Conservation (phyloP, 1,140 invertebrate genomes). For the Drosophila nasuta region DNA sequence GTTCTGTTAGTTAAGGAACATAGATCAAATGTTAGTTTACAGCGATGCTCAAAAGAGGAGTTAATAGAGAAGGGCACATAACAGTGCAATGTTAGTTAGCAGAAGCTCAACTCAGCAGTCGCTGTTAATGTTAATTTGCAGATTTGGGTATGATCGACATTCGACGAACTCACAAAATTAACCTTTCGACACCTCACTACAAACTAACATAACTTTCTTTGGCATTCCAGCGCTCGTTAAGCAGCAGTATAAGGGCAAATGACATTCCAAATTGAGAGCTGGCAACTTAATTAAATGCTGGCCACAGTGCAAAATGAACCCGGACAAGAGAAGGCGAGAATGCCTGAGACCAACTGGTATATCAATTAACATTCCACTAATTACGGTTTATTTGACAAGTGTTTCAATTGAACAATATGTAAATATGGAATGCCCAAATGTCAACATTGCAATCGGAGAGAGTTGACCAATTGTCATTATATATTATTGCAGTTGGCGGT, state of each 20-base stretch:
- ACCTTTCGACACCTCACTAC: neutral
- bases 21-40: too few relatives aligned
- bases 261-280: neutral
- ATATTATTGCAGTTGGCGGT: neutral
- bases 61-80: too few relatives aligned
- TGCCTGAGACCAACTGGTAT: neutral
- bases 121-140: too few relatives aligned
- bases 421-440: too few relatives aligned
- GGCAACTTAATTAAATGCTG: slow-evolving; percentile 1
- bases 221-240: neutral
- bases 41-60: too few relatives aligned
- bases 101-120: too few relatives aligned
- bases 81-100: too few relatives aligned
- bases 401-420: neutral
- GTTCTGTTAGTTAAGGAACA: neutral
- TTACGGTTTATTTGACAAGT: slow-evolving; percentile 23
- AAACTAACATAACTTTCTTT: neutral
- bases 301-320: neutral
- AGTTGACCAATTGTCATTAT: neutral
- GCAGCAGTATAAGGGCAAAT: neutral
- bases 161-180: too few relatives aligned
- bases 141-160: too few relatives aligned
- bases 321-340: neutral
- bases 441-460: neutral
- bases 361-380: slow-evolving; percentile 24